phyloP scores from a whole-genome alignment of 2,797 vertebrate genomes.

The Vultur gryphus region DNA sequence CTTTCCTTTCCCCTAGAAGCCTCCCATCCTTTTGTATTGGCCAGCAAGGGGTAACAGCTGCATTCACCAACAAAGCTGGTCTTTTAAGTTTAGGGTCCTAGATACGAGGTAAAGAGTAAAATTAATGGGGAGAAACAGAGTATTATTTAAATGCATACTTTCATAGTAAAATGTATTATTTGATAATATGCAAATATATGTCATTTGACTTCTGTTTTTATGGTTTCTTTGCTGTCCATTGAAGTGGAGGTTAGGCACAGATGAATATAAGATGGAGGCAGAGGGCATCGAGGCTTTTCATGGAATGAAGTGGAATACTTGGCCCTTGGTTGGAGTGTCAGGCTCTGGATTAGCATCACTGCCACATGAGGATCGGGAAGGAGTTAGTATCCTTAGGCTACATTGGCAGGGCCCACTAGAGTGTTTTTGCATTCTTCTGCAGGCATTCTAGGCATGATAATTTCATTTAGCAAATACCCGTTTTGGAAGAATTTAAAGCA shows the following conservation, averaged over 20 bases:
- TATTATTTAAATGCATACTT: neutral
- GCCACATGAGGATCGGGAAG: accelerated
- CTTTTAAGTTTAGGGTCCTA: neutral
- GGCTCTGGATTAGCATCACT: neutral
- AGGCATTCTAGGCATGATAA: neutral
- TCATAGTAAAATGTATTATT: neutral
- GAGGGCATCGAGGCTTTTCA: neutral
- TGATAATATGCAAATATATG: neutral
- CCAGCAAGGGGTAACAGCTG: neutral
- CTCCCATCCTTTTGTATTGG: neutral
- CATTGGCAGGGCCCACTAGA: neutral
- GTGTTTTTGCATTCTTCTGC: neutral
- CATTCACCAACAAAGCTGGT: neutral
- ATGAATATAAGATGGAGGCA: neutral
- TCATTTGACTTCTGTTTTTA: neutral
- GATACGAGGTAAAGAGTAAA: neutral
- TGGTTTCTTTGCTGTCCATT: neutral
- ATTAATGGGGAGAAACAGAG: neutral
- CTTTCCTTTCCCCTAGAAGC: neutral
- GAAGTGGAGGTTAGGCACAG: neutral
- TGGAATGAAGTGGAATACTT: neutral
- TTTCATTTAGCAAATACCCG: neutral
- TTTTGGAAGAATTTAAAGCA: neutral
- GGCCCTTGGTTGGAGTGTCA: neutral
- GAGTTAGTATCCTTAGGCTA: neutral